phyloP scores from a whole-genome alignment of 2,113 vertebrate species.

The Lophura nycthemera region DNA sequence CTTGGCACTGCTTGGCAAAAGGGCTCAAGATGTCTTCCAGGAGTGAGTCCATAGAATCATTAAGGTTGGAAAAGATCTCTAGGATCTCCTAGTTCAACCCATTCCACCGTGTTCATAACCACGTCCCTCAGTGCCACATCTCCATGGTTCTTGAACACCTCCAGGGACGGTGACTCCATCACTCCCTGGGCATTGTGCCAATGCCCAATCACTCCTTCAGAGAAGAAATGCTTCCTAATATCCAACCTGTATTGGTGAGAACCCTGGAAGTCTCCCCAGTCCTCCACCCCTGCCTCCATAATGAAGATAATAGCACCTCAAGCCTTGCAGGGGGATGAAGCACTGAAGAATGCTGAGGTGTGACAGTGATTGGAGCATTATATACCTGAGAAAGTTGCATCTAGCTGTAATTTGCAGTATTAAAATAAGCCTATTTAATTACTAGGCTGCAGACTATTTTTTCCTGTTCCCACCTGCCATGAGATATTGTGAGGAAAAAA shows the following conservation, averaged over 20 bases:
- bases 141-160: too few species aligned
- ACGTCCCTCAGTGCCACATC: too few species aligned
- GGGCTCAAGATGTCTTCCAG: not conserved
- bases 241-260: not conserved
- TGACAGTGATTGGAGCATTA: not conserved
- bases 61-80: too few species aligned
- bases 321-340: not conserved
- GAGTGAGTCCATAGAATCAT: too few species aligned
- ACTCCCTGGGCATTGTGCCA: too few species aligned
- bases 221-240: too few species aligned
- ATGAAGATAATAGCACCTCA: not conserved
- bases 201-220: too few species aligned
- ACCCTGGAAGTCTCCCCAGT: not conserved
- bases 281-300: not conserved
- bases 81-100: too few species aligned
- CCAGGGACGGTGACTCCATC: too few species aligned
- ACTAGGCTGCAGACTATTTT: slow-evolving; percentile 47
- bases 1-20: not conserved
- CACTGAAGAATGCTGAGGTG: not conserved
- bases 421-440: slow-evolving; percentile 45
- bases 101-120: too few species aligned
- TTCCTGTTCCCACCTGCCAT: slow-evolving; percentile 21
- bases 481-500: slow-evolving; percentile 50
- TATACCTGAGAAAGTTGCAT: slow-evolving; percentile 13
- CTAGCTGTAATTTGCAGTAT: not conserved